A percentile compares a stretch with the other conserved stretches of the same genome.
phyloP scores from a whole-genome alignment of 2,888 invertebrate genomes.

The Iselma pallidipennis region DNA sequence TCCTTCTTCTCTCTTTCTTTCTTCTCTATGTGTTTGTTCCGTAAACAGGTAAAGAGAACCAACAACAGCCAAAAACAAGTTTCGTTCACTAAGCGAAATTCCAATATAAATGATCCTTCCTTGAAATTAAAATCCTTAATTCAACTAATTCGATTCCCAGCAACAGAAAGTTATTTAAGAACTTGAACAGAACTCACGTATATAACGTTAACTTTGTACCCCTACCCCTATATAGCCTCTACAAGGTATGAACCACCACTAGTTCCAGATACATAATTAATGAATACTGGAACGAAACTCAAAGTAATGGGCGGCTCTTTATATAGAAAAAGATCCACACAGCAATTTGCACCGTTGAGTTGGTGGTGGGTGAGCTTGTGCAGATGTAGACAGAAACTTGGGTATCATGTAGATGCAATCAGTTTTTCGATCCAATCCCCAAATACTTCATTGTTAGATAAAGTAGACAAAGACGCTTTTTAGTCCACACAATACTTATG shows the following conservation, averaged over 20 bases:
- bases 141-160: constrained; percentile 19
- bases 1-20: too few species aligned
- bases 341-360: background rate
- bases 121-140: constrained; percentile 28
- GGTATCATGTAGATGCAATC: too few species aligned
- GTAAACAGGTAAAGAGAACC: constrained; percentile 10
- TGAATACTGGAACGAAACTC: background rate
- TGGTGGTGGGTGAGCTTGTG: background rate
- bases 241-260: constrained; percentile 6
- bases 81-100: constrained; percentile 3
- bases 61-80: constrained; percentile 9
- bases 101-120: constrained; percentile 16
- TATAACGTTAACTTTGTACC: background rate
- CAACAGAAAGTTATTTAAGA: constrained; percentile 15
- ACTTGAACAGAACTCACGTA: constrained; percentile 20
- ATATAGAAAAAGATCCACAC: background rate
- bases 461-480: too few species aligned
- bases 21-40: background rate
- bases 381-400: too few species aligned
- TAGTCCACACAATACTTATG: too few species aligned
- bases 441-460: too few species aligned
- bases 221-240: background rate
- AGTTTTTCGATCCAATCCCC: too few species aligned
- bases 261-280: constrained; percentile 4
- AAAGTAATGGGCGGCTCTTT: background rate